Percentiles rank a stretch among this genome's conserved stretches.
These are phyloP conservation scores for Pyrocoelia pectoralis DNA, from an alignment of 2,888 invertebrate species.

Conservation along the genomic window DNA sequence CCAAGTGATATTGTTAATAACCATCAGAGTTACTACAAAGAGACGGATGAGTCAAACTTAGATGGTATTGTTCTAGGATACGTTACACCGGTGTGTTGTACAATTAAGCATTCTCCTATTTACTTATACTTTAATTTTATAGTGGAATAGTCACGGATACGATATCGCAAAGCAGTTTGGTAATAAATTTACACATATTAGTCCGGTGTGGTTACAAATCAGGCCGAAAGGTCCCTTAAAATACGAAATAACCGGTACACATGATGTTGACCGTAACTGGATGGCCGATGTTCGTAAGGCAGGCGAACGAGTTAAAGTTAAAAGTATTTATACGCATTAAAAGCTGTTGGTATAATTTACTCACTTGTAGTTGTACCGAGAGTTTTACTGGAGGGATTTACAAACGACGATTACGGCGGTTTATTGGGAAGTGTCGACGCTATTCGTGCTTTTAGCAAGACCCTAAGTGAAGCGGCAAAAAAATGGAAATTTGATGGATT, in stretches of 20 bases:
- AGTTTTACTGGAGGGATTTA: slow-evolving; percentile 89
- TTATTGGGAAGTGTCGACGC: slow-evolving; percentile 75
- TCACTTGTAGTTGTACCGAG: slow-evolving; percentile 81
- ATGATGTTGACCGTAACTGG: slow-evolving; percentile 90
- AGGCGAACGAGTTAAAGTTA: slow-evolving; percentile 64
- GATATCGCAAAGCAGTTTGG: slow-evolving; percentile 90
- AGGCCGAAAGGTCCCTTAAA: slow-evolving; percentile 68
- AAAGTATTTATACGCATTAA: slow-evolving; percentile 61
- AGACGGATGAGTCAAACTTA: slow-evolving; percentile 72
- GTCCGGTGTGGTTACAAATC: slow-evolving; percentile 95
- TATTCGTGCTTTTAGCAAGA: slow-evolving; percentile 71
- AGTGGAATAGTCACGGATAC: slow-evolving; percentile 97
- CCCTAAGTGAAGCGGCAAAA: slow-evolving; percentile 74
- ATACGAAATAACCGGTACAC: slow-evolving; percentile 75
- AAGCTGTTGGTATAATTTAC: background rate
- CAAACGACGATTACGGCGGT: slow-evolving; percentile 73
- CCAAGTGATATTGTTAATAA: slow-evolving; percentile 80
- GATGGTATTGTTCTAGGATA: slow-evolving; percentile 84
- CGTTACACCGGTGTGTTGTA: slow-evolving; percentile 83
- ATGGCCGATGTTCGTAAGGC: slow-evolving; percentile 73
- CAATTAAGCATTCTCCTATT: too few relatives aligned
- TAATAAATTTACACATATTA: slow-evolving; percentile 87
- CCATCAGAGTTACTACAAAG: slow-evolving; percentile 77
- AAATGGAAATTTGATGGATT: slow-evolving; percentile 87
- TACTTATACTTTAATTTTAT: slow-evolving; percentile 51